phyloP scores from a whole-genome alignment of 2,888 invertebrate genomes.

The Campoletis raptor region DNA sequence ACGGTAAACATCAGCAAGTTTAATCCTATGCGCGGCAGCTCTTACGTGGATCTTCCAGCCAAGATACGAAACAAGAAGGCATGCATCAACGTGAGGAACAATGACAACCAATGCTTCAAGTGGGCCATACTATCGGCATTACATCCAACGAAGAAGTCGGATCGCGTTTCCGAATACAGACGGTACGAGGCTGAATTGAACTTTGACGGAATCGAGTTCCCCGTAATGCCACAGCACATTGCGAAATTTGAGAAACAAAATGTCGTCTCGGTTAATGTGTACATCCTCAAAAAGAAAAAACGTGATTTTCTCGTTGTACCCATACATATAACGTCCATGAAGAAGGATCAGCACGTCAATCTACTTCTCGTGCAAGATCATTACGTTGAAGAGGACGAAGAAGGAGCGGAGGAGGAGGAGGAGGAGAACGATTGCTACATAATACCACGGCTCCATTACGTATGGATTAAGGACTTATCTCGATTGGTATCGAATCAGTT shows the following conservation, averaged over 20 bases:
- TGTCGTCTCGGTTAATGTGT: constrained; percentile 65
- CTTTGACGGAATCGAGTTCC: constrained; percentile 70
- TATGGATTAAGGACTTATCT: constrained; percentile 44
- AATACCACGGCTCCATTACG: constrained; percentile 27
- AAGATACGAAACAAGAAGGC: constrained; percentile 25
- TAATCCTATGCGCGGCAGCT: constrained; percentile 70
- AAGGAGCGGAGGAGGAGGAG: neutral
- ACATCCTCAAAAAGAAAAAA: constrained; percentile 19
- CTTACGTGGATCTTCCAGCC: constrained; percentile 67
- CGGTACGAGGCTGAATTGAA: constrained; percentile 57
- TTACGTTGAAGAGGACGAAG: constrained; percentile 40
- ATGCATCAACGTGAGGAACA: constrained; percentile 62
- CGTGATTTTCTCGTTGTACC: neutral
- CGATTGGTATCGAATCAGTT: constrained; percentile 9
- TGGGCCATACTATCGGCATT: constrained; percentile 73
- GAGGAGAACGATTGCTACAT: neutral
- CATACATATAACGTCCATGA: constrained; percentile 13
- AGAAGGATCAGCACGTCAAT: constrained; percentile 52
- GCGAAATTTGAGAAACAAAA: constrained; percentile 70
- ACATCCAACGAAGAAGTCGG: constrained; percentile 59
- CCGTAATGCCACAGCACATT: constrained; percentile 69
- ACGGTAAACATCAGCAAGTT: constrained; percentile 73
- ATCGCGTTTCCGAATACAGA: constrained; percentile 64
- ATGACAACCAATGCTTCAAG: constrained; percentile 72
- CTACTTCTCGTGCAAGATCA: constrained; percentile 44